phyloP scores from a whole-genome alignment of 2,888 invertebrate species.

The Keiferia lycopersicella region DNA sequence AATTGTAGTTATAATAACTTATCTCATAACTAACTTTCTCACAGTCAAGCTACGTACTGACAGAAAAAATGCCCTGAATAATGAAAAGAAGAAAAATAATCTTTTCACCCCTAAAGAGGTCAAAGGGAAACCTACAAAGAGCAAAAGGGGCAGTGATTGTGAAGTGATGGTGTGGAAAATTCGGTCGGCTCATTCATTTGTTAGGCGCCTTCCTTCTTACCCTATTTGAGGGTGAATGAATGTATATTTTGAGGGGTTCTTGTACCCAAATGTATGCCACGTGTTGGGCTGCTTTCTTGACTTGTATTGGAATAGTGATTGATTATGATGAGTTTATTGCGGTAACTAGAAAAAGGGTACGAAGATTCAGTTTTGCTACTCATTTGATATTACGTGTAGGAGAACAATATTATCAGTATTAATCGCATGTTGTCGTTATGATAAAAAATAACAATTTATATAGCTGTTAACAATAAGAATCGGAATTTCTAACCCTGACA shows the following conservation, averaged over 20 bases:
- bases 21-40: too few relatives aligned
- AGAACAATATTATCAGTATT: too few relatives aligned
- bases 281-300: neutral
- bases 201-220: conserved; percentile 35
- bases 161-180: conserved; percentile 49
- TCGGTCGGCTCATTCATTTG: conserved; percentile 37
- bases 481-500: too few relatives aligned
- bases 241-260: conserved; percentile 20
- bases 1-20: too few relatives aligned
- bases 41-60: too few relatives aligned
- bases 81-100: neutral
- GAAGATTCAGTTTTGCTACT: too few relatives aligned
- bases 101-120: conserved; percentile 36
- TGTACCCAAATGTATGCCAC: neutral
- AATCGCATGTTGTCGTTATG: too few relatives aligned
- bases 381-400: too few relatives aligned
- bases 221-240: conserved; percentile 13
- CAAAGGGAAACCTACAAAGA: conserved; percentile 40
- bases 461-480: too few relatives aligned
- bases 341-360: too few relatives aligned
- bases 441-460: too few relatives aligned
- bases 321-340: neutral
- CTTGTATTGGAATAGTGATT: neutral
- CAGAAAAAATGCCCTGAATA: too few relatives aligned
- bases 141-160: conserved; percentile 42